Evolutionary conservation across 2,888 invertebrate genomes (phyloP).

Genomic region (Hypolimnas misippus): DNA sequence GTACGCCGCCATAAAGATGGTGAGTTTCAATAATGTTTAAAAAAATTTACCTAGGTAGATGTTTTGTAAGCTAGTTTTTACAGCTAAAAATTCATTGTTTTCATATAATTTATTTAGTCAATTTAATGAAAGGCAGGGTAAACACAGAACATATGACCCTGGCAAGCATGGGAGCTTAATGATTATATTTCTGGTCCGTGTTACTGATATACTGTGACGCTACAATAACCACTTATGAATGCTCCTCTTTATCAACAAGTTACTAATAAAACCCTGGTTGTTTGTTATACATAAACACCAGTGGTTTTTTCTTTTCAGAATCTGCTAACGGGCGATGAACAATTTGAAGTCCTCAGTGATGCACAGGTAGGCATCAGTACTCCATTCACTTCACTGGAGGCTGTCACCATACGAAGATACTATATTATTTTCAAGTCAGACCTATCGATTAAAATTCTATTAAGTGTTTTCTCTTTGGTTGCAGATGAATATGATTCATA

Average conservation of each 20-base stretch:
- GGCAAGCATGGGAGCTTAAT: conserved; percentile 63
- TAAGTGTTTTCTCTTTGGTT: conserved; percentile 84
- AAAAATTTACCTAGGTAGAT: background rate
- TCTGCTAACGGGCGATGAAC: conserved; percentile 78
- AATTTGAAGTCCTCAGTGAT: conserved; percentile 63
- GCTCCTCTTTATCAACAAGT: conserved; percentile 80
- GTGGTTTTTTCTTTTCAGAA: conserved; percentile 95
- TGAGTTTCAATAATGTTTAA: conserved; percentile 86
- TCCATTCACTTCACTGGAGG: conserved; percentile 63
- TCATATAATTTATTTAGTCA: no score
- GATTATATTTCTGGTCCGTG: conserved; percentile 83
- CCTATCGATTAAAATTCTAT: conserved; percentile 37
- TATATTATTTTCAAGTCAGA: conserved; percentile 30
- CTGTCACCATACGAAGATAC: conserved; percentile 56
- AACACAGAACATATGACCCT: background rate
- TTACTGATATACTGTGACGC: conserved; percentile 80
- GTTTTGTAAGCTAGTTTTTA: background rate
- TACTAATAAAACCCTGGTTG: conserved; percentile 85
- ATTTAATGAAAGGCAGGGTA: conserved; percentile 57
- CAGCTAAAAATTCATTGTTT: no score
- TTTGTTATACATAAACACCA: conserved; percentile 93
- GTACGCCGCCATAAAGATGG: conserved; percentile 98
- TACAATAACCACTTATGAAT: conserved; percentile 78
- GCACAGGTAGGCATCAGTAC: conserved; percentile 74
- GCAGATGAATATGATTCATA: conserved; percentile 99